Conservation (phyloP, 2,888 invertebrate genomes). For the Tillus elongatus region DNA sequence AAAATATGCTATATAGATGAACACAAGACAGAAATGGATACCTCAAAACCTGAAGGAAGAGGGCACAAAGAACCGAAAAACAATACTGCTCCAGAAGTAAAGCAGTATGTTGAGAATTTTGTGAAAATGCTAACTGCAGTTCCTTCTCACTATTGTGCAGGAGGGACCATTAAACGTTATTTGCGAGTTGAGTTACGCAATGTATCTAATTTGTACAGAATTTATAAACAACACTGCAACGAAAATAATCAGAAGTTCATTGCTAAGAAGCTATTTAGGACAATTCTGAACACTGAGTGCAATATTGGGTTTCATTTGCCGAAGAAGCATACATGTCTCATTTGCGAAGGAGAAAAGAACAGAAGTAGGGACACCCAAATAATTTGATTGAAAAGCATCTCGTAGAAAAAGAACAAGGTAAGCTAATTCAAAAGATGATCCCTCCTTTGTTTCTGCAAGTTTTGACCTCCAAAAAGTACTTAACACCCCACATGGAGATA, state of each 20-base stretch:
- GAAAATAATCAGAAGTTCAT: slow-evolving; percentile 5
- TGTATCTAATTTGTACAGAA: slow-evolving; percentile 13
- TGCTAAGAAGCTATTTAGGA: slow-evolving; percentile 10
- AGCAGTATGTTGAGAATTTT: slow-evolving; percentile 10
- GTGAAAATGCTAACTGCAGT: slow-evolving; percentile 13
- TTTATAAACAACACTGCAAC: slow-evolving; percentile 10
- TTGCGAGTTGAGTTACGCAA: slow-evolving; percentile 10
- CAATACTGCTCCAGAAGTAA: slow-evolving; percentile 7
- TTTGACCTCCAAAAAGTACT: slow-evolving; percentile 19
- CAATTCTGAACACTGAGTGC: slow-evolving; percentile 16
- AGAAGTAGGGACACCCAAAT: not conserved
- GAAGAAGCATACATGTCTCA: slow-evolving; percentile 20
- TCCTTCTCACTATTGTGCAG: slow-evolving; percentile 13
- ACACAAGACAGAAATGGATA: slow-evolving; percentile 11
- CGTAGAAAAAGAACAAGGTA: slow-evolving; percentile 10
- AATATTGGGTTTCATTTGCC: slow-evolving; percentile 19
- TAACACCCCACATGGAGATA: slow-evolving; percentile 24
- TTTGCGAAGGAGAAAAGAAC: slow-evolving; percentile 12
- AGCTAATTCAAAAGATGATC: slow-evolving; percentile 6
- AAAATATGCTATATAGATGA: slow-evolving; percentile 8
- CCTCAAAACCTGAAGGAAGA: slow-evolving; percentile 12
- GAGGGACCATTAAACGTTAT: slow-evolving; percentile 9
- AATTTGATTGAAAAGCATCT: slow-evolving; percentile 5
- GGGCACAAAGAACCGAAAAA: slow-evolving; percentile 9
- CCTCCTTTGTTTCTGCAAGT: slow-evolving; percentile 7